A percentile compares a stretch with the other conserved stretches of the same genome.
Conservation (phyloP, 2,113 vertebrate genomes). For the Festucalex cinctus region DNA sequence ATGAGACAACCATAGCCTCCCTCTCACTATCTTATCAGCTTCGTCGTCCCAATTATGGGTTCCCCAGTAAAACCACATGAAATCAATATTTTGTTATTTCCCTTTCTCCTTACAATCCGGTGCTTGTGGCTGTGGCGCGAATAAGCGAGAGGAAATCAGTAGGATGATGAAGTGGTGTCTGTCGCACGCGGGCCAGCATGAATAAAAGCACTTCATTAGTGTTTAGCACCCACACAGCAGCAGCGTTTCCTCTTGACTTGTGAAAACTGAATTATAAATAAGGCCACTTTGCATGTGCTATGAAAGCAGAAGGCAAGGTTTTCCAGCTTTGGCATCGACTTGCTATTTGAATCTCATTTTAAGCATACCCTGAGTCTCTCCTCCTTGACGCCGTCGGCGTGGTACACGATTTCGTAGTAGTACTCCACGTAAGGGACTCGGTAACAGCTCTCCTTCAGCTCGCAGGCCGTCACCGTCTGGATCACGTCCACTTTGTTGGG, state of each 20-base stretch:
- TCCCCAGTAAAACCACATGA: neutral
- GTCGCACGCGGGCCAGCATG: conserved; percentile 38
- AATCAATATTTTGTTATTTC: neutral
- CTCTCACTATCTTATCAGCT: neutral
- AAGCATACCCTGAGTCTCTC: conserved; percentile 69
- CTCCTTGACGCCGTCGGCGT: conserved; percentile 58
- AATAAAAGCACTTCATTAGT: conserved; percentile 58
- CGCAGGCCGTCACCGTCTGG: conserved; percentile 56
- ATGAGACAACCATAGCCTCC: no score
- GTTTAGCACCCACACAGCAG: conserved; percentile 50
- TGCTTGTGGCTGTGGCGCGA: neutral
- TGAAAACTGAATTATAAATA: conserved; percentile 35
- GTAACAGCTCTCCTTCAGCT: conserved; percentile 72
- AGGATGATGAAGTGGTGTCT: conserved; percentile 46
- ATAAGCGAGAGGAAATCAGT: neutral
- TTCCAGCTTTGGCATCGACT: no score
- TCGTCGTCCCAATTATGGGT: neutral
- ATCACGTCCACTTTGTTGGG: conserved; percentile 66
- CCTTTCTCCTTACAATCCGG: neutral
- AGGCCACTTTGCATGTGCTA: conserved; percentile 8
- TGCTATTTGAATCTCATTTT: neutral
- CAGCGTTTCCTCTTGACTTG: conserved; percentile 53
- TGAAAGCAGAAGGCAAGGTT: neutral
- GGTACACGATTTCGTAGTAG: conserved; percentile 65
- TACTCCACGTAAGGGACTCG: conserved; percentile 65